phyloP scores from a whole-genome alignment of 2,113 vertebrate species.

The Zonotrichia leucophrys region DNA sequence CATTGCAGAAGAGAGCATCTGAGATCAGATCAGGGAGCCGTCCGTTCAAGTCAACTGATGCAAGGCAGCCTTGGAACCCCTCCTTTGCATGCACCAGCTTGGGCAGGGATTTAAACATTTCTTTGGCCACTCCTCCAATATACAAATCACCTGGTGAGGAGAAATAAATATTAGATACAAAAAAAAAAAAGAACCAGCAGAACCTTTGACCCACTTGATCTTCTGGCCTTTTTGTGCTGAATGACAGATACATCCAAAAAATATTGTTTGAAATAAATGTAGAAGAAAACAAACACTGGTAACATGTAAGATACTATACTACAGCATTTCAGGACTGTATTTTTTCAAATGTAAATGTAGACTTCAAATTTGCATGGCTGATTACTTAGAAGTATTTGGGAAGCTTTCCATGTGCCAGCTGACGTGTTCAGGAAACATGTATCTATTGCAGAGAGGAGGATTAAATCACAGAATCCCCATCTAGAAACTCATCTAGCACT shows the following conservation, averaged over 20 bases:
- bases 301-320: accelerated
- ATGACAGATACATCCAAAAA: neutral
- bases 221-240: neutral
- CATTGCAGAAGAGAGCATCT: conserved; percentile 93
- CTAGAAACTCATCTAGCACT: neutral
- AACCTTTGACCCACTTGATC: neutral
- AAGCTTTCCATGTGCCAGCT: neutral
- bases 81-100: conserved; percentile 96
- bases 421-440: accelerated
- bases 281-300: neutral
- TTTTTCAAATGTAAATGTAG: neutral
- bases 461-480: neutral
- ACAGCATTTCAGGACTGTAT: neutral
- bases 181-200: neutral
- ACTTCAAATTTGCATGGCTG: neutral
- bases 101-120: conserved; percentile 92
- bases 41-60: conserved; percentile 93
- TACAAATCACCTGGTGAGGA: conserved; percentile 87
- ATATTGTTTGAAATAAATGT: neutral
- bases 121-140: conserved; percentile 92
- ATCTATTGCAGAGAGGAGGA: neutral
- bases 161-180: neutral
- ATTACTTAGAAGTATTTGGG: neutral
- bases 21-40: conserved; percentile 93
- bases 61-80: conserved; percentile 95